Conservation (phyloP, 2,888 invertebrate genomes). For the Eupithecia subumbrata region DNA sequence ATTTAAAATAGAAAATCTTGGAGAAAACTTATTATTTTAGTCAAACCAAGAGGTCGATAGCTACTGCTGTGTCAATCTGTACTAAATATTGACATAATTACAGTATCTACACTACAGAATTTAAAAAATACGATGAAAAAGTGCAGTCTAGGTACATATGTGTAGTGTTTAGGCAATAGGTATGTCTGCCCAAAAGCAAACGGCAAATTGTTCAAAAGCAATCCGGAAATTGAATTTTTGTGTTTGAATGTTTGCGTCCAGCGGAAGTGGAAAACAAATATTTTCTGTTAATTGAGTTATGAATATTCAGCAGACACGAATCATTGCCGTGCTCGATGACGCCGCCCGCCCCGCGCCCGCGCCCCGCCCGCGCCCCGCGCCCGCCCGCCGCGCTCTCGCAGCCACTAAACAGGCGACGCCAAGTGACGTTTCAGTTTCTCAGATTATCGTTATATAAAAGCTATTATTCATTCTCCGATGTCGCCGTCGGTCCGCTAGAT, state of each 20-base stretch:
- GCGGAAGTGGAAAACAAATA: conserved; percentile 28
- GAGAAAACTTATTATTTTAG: background rate
- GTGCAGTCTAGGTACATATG: too few species aligned
- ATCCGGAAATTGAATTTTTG: conserved; percentile 24
- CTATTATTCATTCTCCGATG: conserved; percentile 11
- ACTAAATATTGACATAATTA: too few species aligned
- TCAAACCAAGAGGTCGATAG: background rate
- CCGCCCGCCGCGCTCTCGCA: background rate
- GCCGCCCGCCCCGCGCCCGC: background rate
- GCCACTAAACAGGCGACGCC: too few species aligned
- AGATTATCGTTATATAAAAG: conserved; percentile 6
- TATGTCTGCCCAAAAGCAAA: background rate
- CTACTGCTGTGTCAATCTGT: too few species aligned
- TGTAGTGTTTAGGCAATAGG: too few species aligned
- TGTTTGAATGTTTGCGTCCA: conserved; percentile 15
- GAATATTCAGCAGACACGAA: conserved; percentile 35
- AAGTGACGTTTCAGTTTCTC: background rate
- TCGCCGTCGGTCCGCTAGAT: conserved; percentile 9
- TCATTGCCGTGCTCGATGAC: conserved; percentile 6
- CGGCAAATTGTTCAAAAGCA: conserved; percentile 12
- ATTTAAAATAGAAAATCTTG: background rate
- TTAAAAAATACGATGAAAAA: too few species aligned
- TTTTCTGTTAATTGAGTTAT: conserved; percentile 32
- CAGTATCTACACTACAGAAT: too few species aligned
- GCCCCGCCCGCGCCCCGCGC: background rate